These are phyloP conservation scores for Microchrysa polita DNA, from an alignment of 2,888 invertebrate species.

Conservation along the genomic window DNA sequence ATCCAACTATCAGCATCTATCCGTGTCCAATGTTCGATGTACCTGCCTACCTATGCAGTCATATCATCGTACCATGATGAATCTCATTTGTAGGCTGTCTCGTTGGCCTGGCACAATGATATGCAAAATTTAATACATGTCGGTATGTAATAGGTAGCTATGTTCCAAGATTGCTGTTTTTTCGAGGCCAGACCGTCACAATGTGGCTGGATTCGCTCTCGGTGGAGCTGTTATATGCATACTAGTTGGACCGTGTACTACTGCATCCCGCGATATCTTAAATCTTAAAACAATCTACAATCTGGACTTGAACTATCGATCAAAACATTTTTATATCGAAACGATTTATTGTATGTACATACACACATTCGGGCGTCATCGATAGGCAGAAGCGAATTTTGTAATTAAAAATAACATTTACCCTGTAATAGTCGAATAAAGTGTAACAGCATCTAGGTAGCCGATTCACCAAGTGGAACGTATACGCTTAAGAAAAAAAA, in stretches of 20 bases:
- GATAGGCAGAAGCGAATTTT: conserved; percentile 45
- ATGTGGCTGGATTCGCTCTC: not conserved
- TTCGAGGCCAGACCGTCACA: conserved; percentile 29
- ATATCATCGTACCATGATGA: conserved; percentile 27
- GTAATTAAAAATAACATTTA: conserved; percentile 50
- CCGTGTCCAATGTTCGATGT: conserved; percentile 30
- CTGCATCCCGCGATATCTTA: not conserved
- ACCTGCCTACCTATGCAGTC: conserved; percentile 13
- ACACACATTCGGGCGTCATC: conserved; percentile 2
- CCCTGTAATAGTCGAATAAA: conserved; percentile 47
- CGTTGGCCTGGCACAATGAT: conserved; percentile 38
- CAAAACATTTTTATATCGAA: conserved; percentile 35
- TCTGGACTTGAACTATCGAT: conserved; percentile 37
- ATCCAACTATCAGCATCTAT: conserved; percentile 11
- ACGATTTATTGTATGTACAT: too few relatives aligned
- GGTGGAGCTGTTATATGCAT: not conserved
- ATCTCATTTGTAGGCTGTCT: conserved; percentile 43
- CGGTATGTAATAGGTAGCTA: conserved; percentile 36
- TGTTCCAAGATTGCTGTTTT: conserved; percentile 35
- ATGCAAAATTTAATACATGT: conserved; percentile 42
- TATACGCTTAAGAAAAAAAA: not conserved
- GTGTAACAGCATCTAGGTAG: conserved; percentile 42
- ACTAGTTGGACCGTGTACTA: conserved; percentile 16
- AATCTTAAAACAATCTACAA: conserved; percentile 18
- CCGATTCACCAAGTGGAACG: conserved; percentile 4